A percentile compares a stretch with the other conserved stretches of the same genome.
phyloP scores from a whole-genome alignment of 2,888 invertebrate species.

The Cantharis rufa region DNA sequence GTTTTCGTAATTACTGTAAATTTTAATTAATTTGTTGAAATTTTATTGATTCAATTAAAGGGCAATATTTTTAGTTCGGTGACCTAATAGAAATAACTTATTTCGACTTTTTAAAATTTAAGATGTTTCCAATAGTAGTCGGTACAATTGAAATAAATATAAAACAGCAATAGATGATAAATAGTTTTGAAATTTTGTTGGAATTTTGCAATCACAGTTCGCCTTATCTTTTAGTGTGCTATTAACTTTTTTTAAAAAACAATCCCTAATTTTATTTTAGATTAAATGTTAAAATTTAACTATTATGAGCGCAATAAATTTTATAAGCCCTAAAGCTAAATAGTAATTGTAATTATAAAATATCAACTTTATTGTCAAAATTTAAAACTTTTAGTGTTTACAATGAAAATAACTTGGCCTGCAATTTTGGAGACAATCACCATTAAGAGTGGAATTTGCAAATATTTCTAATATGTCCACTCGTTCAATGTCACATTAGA shows the following conservation, averaged over 20 bases:
- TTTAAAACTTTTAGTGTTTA: constrained; percentile 19
- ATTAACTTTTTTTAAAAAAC: background rate
- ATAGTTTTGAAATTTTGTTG: background rate
- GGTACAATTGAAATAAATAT: too few relatives aligned
- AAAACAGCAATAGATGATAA: too few relatives aligned
- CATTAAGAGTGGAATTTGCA: constrained; percentile 30
- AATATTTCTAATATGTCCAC: constrained; percentile 34
- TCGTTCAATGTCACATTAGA: constrained; percentile 11
- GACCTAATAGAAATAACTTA: too few relatives aligned
- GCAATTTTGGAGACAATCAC: constrained; percentile 33
- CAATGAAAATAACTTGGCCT: constrained; percentile 21
- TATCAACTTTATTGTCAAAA: constrained; percentile 21
- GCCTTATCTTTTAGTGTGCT: background rate
- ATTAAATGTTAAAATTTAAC: constrained; percentile 29
- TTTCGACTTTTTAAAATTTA: too few relatives aligned
- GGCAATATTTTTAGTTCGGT: too few relatives aligned
- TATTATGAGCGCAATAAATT: constrained; percentile 32
- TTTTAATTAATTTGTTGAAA: too few relatives aligned
- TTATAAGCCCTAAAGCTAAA: constrained; percentile 12
- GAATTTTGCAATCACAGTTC: background rate
- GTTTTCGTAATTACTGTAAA: too few relatives aligned
- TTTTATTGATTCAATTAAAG: too few relatives aligned
- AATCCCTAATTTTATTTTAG: constrained; percentile 1
- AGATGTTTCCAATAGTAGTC: too few relatives aligned
- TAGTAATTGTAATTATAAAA: constrained; percentile 11